Conservation (phyloP, 1,140 invertebrate species). For the Hydropsyche tenuis region DNA sequence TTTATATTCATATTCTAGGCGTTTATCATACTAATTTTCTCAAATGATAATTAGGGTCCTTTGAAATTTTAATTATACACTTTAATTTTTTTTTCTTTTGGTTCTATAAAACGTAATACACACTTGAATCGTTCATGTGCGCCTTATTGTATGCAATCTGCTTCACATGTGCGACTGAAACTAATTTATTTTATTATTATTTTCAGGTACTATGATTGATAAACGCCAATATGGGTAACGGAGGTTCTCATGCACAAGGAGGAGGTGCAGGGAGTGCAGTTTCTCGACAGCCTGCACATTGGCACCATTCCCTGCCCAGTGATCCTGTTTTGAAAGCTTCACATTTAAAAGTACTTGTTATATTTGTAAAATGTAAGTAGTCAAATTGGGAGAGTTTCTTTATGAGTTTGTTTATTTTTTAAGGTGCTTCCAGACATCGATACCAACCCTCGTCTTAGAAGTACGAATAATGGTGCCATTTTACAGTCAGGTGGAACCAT, state of each 20-base stretch:
- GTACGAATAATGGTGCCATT: constrained; percentile 80
- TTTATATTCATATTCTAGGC: neutral
- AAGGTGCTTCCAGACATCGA: constrained; percentile 74
- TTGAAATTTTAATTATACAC: too few species aligned
- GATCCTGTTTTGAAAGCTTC: constrained; percentile 47
- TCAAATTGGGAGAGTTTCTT: neutral
- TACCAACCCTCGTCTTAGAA: constrained; percentile 67
- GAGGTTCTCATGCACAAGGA: constrained; percentile 36
- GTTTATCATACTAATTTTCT: neutral
- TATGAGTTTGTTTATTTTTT: constrained; percentile 42
- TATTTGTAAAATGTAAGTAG: too few species aligned
- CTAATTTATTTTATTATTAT: constrained; percentile 1
- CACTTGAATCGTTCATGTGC: too few species aligned
- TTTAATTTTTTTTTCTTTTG: too few species aligned
- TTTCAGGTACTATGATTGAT: constrained; percentile 40
- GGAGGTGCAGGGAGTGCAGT: constrained; percentile 17
- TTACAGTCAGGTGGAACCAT: constrained; percentile 80
- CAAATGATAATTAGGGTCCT: too few species aligned
- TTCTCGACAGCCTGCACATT: constrained; percentile 41
- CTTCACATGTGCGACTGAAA: too few species aligned
- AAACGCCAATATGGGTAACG: constrained; percentile 46
- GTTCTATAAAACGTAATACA: too few species aligned
- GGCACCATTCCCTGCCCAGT: constrained; percentile 48
- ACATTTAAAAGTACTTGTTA: constrained; percentile 40
- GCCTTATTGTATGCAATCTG: neutral